phyloP scores from a whole-genome alignment of 1,140 invertebrate species.

The Cotesia glomerata region DNA sequence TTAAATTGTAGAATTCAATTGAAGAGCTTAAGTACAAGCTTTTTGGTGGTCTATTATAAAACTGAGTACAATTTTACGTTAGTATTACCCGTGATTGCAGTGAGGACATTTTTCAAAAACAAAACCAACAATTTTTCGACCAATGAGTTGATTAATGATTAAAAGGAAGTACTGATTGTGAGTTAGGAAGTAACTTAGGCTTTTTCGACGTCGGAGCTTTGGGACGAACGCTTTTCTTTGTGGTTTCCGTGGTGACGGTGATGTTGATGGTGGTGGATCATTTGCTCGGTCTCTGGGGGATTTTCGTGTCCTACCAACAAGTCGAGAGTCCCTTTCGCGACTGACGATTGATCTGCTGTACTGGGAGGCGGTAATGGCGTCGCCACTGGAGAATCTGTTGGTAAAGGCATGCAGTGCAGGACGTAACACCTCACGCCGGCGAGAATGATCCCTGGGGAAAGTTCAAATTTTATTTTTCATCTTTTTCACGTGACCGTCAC shows the following conservation, averaged over 20 bases:
- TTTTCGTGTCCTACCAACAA: constrained; percentile 53
- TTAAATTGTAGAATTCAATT: neutral
- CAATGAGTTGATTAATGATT: neutral
- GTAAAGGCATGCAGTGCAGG: constrained; percentile 53
- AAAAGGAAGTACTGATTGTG: neutral
- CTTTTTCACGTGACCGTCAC: too few relatives aligned
- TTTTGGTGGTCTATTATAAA: too few relatives aligned
- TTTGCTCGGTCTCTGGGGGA: constrained; percentile 52
- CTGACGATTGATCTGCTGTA: constrained; percentile 40
- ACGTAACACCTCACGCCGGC: constrained; percentile 56
- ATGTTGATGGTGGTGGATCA: constrained; percentile 46
- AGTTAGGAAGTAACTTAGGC: constrained; percentile 44
- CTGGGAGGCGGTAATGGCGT: constrained; percentile 48
- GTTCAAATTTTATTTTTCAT: neutral
- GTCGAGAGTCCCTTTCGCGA: constrained; percentile 47
- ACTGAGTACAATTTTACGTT: too few relatives aligned
- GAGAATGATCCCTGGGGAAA: constrained; percentile 48
- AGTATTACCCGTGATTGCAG: too few relatives aligned
- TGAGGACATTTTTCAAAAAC: too few relatives aligned
- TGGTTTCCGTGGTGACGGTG: constrained; percentile 53
- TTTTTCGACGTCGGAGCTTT: constrained; percentile 53
- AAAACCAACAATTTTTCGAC: too few relatives aligned
- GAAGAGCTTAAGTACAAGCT: too few relatives aligned
- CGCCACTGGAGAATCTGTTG: constrained; percentile 50
- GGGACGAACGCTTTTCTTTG: constrained; percentile 57